Evolutionary conservation across 2,797 vertebrate genomes (phyloP), one percentile per base, ranked within the genome.

Genomic region (Nyctibius grandis): DNA sequence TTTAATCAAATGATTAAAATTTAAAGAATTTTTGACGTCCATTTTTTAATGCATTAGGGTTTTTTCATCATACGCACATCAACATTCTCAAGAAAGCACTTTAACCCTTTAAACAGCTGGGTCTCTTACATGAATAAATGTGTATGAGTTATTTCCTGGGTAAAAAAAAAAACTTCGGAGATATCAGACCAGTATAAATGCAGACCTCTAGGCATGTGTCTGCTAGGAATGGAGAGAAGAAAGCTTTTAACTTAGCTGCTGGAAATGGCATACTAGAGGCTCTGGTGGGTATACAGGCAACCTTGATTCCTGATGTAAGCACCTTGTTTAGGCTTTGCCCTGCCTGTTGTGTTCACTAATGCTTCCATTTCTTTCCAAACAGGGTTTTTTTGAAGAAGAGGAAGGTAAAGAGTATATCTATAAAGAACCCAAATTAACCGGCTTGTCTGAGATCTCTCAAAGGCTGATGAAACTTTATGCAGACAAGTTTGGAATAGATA

Each of bases 381-480:
- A 99, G 99, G 99, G 99, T 1, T 99, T 99, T 98, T 99, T 99
- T 97, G 99, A 99, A 95, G 99, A 99, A 88, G 99, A 99, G 92
- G 99, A 99, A 97, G 99, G 99, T 92, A 99, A 99, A 96, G 99
- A 99, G 94, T 99, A 99, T 84, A 99, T 99, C 96, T 99, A 99
- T 95, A 99, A 99, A 96, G 99, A 99, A 87, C 99, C 99, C 8
- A 99, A 99, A 94, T 98, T 99, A 95, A 99, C 99, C 1, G 99
- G 99, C 38, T 98, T 99, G 74, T 99, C 99, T 1, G 99, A 99
- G 98, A 99, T 99, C 95, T 99, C 99, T 51, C 99, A 99, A 93
- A 98, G 99, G 81, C 97, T 99, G 91, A 98, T 99, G 80, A 99
- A 99, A 93, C 99, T 99, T 80, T 99, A 99, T 59, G 99, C 99